These are phyloP conservation scores for Sturnus vulgaris DNA, from an alignment of 2,113 vertebrate species.

Conservation along the genomic window DNA sequence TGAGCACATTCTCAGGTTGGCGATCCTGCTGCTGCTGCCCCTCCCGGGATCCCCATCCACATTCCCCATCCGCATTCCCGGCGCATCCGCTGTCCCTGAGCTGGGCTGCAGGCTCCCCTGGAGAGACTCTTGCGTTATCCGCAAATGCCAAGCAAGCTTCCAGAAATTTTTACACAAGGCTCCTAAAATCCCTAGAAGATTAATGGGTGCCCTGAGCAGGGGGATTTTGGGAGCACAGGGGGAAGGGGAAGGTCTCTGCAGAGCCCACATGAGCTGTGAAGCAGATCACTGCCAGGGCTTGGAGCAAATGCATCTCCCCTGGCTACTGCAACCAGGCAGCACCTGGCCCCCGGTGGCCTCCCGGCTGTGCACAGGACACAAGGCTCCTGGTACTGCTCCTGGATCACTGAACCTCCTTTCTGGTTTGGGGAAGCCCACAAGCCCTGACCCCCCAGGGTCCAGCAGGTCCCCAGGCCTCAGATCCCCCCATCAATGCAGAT, in stretches of 20 bases:
- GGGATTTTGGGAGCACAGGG: background rate
- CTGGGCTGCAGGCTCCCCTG: background rate
- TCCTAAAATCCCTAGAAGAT: background rate
- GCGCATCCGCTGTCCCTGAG: background rate
- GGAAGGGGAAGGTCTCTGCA: background rate
- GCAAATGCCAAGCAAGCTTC: background rate
- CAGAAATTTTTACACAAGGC: background rate
- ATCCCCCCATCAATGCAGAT: background rate
- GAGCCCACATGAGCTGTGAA: background rate
- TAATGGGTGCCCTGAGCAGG: background rate
- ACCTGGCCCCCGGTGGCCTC: background rate
- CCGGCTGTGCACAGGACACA: fast-evolving
- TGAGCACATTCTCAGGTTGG: background rate
- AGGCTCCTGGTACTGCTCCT: background rate
- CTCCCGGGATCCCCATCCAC: background rate
- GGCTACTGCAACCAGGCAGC: background rate
- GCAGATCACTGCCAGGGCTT: background rate
- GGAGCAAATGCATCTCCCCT: background rate
- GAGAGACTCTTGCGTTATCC: background rate
- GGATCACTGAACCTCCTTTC: background rate
- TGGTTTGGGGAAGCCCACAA: background rate
- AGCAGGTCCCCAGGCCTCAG: background rate
- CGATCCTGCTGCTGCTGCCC: background rate
- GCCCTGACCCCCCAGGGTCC: background rate
- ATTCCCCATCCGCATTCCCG: background rate